Conservation (phyloP, 64 coral and sea anemone species). For the Montipora efflorescens region DNA sequence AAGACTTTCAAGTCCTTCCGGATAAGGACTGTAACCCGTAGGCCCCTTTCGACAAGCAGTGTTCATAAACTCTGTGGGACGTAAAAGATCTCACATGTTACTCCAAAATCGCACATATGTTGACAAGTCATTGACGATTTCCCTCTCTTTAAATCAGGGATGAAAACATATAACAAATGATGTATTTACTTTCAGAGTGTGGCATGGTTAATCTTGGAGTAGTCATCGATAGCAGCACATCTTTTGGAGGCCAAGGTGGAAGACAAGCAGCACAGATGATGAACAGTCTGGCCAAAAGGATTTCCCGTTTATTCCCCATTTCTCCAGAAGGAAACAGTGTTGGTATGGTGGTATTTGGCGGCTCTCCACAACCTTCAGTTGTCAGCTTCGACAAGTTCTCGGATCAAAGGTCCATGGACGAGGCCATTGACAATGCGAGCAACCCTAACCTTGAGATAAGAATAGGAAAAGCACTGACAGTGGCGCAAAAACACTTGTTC, state of each 20-base stretch:
- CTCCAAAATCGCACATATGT: too few relatives aligned
- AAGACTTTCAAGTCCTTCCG: too few relatives aligned
- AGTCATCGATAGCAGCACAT: constrained; percentile 53
- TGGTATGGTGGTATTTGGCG: constrained; percentile 75
- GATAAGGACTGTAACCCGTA: too few relatives aligned
- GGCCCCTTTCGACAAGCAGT: too few relatives aligned
- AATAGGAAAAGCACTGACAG: constrained; percentile 54
- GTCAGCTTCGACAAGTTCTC: constrained; percentile 69
- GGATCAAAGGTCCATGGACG: constrained; percentile 64
- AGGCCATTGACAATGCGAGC: constrained; percentile 77
- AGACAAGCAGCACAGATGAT: constrained; percentile 50
- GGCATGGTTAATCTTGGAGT: constrained; percentile 62
- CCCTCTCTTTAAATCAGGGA: too few relatives aligned
- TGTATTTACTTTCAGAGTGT: constrained; percentile 23
- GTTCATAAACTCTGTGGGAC: too few relatives aligned
- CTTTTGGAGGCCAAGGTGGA: constrained; percentile 1
- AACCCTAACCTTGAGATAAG: constrained; percentile 58
- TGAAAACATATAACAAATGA: neutral
- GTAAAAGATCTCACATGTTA: too few relatives aligned
- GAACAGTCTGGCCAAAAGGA: constrained; percentile 30
- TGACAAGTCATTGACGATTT: too few relatives aligned
- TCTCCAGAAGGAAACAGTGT: constrained; percentile 62
- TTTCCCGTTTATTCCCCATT: constrained; percentile 64
- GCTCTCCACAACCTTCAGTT: constrained; percentile 64
- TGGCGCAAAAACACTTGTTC: constrained; percentile 63